Base-by-base conservation (phyloP, 2,113 vertebrate genomes). In the Hippocampus barbouri region DNA sequence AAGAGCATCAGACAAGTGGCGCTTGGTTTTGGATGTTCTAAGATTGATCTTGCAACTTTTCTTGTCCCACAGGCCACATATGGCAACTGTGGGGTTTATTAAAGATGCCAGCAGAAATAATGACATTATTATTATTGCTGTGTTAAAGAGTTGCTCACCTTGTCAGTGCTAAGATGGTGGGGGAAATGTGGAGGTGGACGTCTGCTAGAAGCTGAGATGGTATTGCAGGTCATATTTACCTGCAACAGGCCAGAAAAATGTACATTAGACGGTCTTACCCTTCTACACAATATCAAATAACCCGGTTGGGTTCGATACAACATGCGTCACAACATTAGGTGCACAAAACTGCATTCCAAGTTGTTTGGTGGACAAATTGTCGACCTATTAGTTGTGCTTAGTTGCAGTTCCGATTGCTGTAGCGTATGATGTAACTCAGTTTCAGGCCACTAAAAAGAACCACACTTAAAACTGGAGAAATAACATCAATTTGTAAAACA, bases 21-120 rank as follows among this genome's bases (percentile, higher is more conserved):
- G 83, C 84, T 79, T 66, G 83, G 84, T 86, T 89, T 92, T 92
- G 91, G 89, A 90, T 79, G n/a, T 86, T 88, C 90, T 89, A 90
- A 91, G 54, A 10, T 90, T 90, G 6, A 76, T 93, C 66, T 93
- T 8, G 91, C 91, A 93, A 68, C 87, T 88, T 77, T 85, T 73
- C 87, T 91, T 91, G 87, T 91, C 89, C 91, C 90, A 81, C 83
- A 78, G 60, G 76, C 84, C 82, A 89, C 72, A 74, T 4, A 38
- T 0, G 9, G 71, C 73, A 80, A 74, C 74, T 47, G 81, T 85
- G 88, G 89, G 89, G 89, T 91, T 92, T 92, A 34, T 73, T 41
- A 87, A 90, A 87, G 88, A 85, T 92, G 92, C 91, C 25, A 54
- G 27, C 0, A 27, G 62, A 1, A 0, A 5, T 18, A 49, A 49